These are phyloP conservation scores for Tetheella fluctuosa DNA, from an alignment of 2,888 invertebrate species.

Conservation along the genomic window DNA sequence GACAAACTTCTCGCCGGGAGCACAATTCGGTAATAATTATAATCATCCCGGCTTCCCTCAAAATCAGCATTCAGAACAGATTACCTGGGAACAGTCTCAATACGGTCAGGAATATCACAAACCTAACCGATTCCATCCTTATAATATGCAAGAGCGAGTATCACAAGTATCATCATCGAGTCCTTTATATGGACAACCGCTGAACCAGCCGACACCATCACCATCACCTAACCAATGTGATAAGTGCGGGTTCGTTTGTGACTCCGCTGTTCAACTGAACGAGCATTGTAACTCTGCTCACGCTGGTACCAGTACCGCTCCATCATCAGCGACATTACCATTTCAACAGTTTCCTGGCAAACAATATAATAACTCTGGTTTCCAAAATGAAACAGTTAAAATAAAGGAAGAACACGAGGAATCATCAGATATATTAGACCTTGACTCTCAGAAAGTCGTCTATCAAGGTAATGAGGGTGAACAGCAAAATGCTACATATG, in stretches of 20 bases:
- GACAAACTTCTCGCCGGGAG: slow-evolving; percentile 83
- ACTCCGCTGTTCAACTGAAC: slow-evolving; percentile 88
- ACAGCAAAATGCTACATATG: slow-evolving; percentile 65
- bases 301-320: slow-evolving; percentile 69
- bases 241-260: slow-evolving; percentile 92
- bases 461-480: slow-evolving; percentile 86
- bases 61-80: slow-evolving; percentile 78
- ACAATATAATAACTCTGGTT: slow-evolving; percentile 73
- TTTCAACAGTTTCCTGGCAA: slow-evolving; percentile 82
- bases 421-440: slow-evolving; percentile 92
- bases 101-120: slow-evolving; percentile 77
- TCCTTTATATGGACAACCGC: slow-evolving; percentile 83
- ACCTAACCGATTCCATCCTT: slow-evolving; percentile 78
- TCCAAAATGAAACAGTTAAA: slow-evolving; percentile 77
- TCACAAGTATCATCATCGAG: slow-evolving; percentile 81
- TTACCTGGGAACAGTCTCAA: slow-evolving; percentile 78
- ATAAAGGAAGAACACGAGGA: slow-evolving; percentile 88
- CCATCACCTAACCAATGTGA: slow-evolving; percentile 91
- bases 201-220: slow-evolving; percentile 88
- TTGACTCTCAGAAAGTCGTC: slow-evolving; percentile 95
- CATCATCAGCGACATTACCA: slow-evolving; percentile 74
- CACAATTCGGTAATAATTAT: slow-evolving; percentile 78
- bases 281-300: slow-evolving; percentile 91
- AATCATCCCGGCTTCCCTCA: slow-evolving; percentile 79
- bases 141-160: slow-evolving; percentile 81